A percentile compares a stretch with the other conserved stretches of the same genome.
phyloP scores from a whole-genome alignment of 2,797 vertebrate genomes.

The Columba guinea region DNA sequence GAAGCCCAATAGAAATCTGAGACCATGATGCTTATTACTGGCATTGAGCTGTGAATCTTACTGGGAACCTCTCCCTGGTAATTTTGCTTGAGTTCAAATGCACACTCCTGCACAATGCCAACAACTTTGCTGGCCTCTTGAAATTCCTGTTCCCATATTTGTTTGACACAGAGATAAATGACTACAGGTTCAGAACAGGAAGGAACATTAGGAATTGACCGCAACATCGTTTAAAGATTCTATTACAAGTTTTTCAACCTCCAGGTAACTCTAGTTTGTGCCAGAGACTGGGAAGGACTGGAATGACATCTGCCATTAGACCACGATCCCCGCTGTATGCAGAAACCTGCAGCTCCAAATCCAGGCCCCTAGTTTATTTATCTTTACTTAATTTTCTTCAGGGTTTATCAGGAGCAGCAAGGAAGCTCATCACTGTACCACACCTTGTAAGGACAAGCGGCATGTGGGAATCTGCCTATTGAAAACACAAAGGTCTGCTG shows the following conservation, averaged over 20 bases:
- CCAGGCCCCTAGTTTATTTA: not conserved
- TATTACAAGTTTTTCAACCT: not conserved
- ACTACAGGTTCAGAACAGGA: not conserved
- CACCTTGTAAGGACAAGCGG: not conserved
- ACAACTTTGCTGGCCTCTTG: not conserved
- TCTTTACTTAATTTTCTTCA: not conserved
- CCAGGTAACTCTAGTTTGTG: not conserved
- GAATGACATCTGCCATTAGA: not conserved
- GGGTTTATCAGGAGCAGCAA: not conserved
- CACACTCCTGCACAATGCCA: not conserved
- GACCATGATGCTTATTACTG: not conserved
- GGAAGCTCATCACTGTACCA: not conserved
- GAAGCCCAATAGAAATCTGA: not conserved
- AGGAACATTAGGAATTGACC: not conserved
- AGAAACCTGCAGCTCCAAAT: not conserved
- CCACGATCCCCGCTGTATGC: not conserved
- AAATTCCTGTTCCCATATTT: not conserved
- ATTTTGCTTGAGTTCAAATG: not conserved
- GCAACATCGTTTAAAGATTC: rapidly evolving
- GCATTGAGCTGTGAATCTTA: rapidly evolving
- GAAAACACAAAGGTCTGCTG: not conserved
- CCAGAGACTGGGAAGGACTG: not conserved
- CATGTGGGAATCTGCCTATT: not conserved
- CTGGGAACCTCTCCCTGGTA: not conserved
- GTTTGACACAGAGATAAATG: not conserved